Conservation (phyloP, 2,113 vertebrate species). For the Holacanthus passer region DNA sequence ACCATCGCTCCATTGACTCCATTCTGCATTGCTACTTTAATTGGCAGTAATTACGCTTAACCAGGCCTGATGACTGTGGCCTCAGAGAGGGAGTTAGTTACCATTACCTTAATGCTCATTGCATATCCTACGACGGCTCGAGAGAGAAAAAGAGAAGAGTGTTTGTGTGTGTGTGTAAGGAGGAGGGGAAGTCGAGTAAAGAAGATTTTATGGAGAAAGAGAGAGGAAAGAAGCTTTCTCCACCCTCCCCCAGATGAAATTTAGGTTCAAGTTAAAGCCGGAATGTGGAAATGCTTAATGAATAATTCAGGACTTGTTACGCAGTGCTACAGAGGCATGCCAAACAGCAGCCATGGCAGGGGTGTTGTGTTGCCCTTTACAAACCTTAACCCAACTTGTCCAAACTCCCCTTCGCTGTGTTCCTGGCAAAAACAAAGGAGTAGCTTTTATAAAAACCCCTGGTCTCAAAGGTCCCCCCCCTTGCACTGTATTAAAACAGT, state of each 20-base stretch:
- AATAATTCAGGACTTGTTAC: slow-evolving; percentile 75
- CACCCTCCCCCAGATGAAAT: slow-evolving; percentile 19
- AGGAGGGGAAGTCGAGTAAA: slow-evolving; percentile 21
- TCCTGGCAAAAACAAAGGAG: slow-evolving; percentile 37
- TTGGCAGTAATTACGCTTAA: slow-evolving; percentile 70
- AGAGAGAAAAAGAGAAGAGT: background rate
- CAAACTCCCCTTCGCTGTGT: slow-evolving; percentile 23
- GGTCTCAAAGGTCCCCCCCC: slow-evolving; percentile 15
- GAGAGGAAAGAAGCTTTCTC: slow-evolving; percentile 21
- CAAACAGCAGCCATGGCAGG: slow-evolving; percentile 55
- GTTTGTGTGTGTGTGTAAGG: background rate
- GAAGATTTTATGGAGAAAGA: slow-evolving; percentile 33
- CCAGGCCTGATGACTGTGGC: slow-evolving; percentile 65
- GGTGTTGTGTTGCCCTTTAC: slow-evolving; percentile 54
- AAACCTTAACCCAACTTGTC: slow-evolving; percentile 53
- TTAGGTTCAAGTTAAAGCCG: slow-evolving; percentile 60
- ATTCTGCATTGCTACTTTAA: slow-evolving; percentile 57
- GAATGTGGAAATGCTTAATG: slow-evolving; percentile 63
- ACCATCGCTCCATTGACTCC: slow-evolving; percentile 46
- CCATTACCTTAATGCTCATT: slow-evolving; percentile 51
- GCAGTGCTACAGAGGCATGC: slow-evolving; percentile 41
- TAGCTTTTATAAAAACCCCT: slow-evolving; percentile 32
- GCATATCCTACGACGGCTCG: slow-evolving; percentile 6
- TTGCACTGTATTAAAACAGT: slow-evolving; percentile 41
- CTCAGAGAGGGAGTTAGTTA: slow-evolving; percentile 51